phyloP scores from a whole-genome alignment of 2,888 invertebrate genomes.

The Oxyteleia sp. region DNA sequence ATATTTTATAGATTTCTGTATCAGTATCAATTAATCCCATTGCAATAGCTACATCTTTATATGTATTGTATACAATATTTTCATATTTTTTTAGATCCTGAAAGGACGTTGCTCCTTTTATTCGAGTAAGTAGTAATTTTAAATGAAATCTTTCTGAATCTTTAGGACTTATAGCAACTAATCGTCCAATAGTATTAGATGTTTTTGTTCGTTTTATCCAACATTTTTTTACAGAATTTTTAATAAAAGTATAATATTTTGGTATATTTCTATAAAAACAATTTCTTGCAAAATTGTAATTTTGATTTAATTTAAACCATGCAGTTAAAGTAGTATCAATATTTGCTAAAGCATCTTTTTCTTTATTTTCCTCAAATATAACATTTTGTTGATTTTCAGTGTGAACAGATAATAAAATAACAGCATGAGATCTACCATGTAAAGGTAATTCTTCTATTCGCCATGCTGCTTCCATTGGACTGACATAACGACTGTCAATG shows the following conservation, averaged over 20 bases:
- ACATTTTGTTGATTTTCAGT: slow-evolving; percentile 65
- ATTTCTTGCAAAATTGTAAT: slow-evolving; percentile 26
- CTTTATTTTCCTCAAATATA: slow-evolving; percentile 19
- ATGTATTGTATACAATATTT: slow-evolving; percentile 21
- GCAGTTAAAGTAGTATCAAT: slow-evolving; percentile 53
- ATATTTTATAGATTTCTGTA: slow-evolving; percentile 28
- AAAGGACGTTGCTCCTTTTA: slow-evolving; percentile 46
- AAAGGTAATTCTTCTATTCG: slow-evolving; percentile 70
- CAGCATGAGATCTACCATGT: slow-evolving; percentile 54
- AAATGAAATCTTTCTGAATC: slow-evolving; percentile 60
- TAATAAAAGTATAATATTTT: slow-evolving; percentile 18
- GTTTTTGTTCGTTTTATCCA: slow-evolving; percentile 17
- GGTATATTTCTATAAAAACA: slow-evolving; percentile 40
- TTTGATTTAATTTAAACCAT: slow-evolving; percentile 62
- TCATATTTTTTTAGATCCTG: slow-evolving; percentile 51
- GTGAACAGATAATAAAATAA: slow-evolving; percentile 64
- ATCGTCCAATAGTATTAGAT: slow-evolving; percentile 48
- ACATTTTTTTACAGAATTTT: not conserved
- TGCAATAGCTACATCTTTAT: slow-evolving; percentile 34
- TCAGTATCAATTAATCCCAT: slow-evolving; percentile 44
- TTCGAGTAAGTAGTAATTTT: slow-evolving; percentile 51
- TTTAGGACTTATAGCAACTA: slow-evolving; percentile 50
- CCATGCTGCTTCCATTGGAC: slow-evolving; percentile 48
- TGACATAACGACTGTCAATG: slow-evolving; percentile 57
- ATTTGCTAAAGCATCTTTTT: slow-evolving; percentile 26